phyloP scores from a whole-genome alignment of 2,888 invertebrate genomes.

The Leucoma salicis region DNA sequence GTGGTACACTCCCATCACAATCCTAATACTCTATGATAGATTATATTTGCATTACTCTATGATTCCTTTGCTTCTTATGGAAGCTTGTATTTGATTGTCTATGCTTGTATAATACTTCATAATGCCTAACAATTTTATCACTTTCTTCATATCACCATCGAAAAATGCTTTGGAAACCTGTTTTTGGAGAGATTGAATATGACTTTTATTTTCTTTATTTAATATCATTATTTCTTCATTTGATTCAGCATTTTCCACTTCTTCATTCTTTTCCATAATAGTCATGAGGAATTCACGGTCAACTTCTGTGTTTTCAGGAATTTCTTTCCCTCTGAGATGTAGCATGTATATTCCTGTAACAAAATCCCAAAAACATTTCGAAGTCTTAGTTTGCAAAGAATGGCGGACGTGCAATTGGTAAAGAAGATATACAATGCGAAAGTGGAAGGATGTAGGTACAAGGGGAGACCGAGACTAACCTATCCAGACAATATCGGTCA shows the following conservation, averaged over 20 bases:
- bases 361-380: too few species aligned
- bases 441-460: too few species aligned
- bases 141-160: slow-evolving; percentile 83
- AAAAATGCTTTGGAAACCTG: slow-evolving; percentile 85
- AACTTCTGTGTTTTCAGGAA: slow-evolving; percentile 85
- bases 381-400: too few species aligned
- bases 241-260: slow-evolving; percentile 86
- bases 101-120: slow-evolving; percentile 94
- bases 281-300: slow-evolving; percentile 88
- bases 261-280: slow-evolving; percentile 95
- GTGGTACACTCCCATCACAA: too few species aligned
- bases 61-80: slow-evolving; percentile 82
- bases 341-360: slow-evolving; percentile 89
- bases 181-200: slow-evolving; percentile 76
- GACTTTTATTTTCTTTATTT: slow-evolving; percentile 79
- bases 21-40: too few species aligned
- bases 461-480: too few species aligned
- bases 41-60: slow-evolving; percentile 55
- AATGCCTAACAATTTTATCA: slow-evolving; percentile 85
- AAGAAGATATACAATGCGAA: too few species aligned
- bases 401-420: too few species aligned
- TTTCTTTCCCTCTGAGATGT: slow-evolving; percentile 83
- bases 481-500: too few species aligned
- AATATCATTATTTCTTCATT: slow-evolving; percentile 82
- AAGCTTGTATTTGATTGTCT: slow-evolving; percentile 87